Evolutionary conservation across 2,113 vertebrate species (phyloP), one percentile per base, ranked within the genome.

Genomic region (Ciconia stormi): DNA sequence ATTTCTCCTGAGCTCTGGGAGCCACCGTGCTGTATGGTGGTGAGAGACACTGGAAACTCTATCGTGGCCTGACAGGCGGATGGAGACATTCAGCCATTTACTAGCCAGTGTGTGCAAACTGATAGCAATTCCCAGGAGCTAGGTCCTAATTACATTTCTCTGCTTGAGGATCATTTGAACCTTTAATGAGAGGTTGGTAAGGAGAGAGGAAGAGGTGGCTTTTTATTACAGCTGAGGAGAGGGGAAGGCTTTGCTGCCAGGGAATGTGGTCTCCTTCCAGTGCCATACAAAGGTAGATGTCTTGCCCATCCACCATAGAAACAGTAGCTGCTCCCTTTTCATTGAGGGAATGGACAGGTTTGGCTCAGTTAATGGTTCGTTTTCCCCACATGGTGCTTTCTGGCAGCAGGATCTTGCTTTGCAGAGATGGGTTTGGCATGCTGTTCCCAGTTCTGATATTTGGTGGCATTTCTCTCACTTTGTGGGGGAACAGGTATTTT

Each of bases 51-150:
- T 83, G 89, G 97, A 97, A 97, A 98, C 71, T 82, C 94, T 94
- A 67, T 96, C 55, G 2, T 85, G 53, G 91, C 58, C 73, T 29
- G 29, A 77, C 90, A 90, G 94, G 74, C 1, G 30, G 77, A 73
- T 91, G 93, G 93, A 98, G 95, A 93, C 21, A 44, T 97, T 97
- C 97, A 98, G 95, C 84, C 93, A 40, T 95, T 97, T 93, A 79
- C 92, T 85, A 95, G 95, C 76, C 96, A 92, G 44, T 4, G 13
- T 85, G 96, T 97, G 88, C 80, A 74, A 96, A 89, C 95, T 83
- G 98, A 98, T 98, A 98, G 61, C 91, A 81, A 72, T 93, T 95
- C 88, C 25, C 94, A 74, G 61, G 53, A 66, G 79, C 55, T 76
- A 82, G 53, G 21, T 66, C 96, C 96, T 87, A 96, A 97, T 98